Evolutionary conservation across 1,140 invertebrate genomes (phyloP).

Genomic region (Drosophila trapezifrons): DNA sequence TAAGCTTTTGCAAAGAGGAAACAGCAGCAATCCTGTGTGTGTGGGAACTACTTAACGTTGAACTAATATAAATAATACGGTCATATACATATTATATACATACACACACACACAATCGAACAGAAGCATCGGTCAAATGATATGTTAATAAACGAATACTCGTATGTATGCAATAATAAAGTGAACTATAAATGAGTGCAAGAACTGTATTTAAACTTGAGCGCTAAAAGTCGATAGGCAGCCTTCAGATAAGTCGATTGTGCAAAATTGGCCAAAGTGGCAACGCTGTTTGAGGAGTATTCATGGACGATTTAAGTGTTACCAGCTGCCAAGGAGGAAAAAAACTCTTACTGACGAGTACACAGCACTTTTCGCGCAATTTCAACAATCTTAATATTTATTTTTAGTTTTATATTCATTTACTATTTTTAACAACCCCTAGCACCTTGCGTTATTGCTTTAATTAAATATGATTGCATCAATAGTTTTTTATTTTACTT

Average conservation of each 20-base stretch:
- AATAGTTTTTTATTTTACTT: no score
- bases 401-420: no score
- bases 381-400: no score
- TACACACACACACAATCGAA: constrained; percentile 11
- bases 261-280: background rate
- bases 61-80: constrained; percentile 50
- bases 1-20: constrained; percentile 19
- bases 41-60: constrained; percentile 43
- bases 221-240: background rate
- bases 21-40: constrained; percentile 16
- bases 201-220: background rate
- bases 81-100: constrained; percentile 55
- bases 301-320: no score
- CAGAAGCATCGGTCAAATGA: constrained; percentile 38
- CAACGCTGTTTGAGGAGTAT: no score
- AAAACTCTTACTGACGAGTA: no score
- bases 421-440: no score
- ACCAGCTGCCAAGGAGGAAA: no score
- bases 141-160: constrained; percentile 55
- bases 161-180: constrained; percentile 53
- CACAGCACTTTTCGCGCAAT: no score
- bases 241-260: background rate
- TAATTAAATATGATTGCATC: no score
- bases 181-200: constrained; percentile 44
- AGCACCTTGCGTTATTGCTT: no score